Evolutionary conservation across 2,113 vertebrate genomes (phyloP).

Genomic region (Tor tambroides): DNA sequence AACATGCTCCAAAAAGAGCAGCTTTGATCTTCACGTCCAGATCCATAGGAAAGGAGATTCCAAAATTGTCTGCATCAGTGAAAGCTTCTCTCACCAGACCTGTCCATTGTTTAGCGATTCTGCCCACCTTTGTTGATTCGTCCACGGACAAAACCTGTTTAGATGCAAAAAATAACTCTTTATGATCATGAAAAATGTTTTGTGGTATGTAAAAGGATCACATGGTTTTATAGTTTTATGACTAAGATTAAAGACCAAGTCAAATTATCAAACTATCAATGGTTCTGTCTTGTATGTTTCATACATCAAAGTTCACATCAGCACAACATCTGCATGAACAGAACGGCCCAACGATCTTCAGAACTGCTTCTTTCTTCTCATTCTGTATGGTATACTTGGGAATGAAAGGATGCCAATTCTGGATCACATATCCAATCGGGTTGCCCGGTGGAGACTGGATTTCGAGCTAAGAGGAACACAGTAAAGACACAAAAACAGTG

Average conservation of each 20-base stretch:
- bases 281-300: not conserved
- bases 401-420: conserved; percentile 80
- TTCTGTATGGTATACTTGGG: conserved; percentile 83
- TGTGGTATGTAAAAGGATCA: not conserved
- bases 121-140: conserved; percentile 60
- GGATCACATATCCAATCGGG: conserved; percentile 79
- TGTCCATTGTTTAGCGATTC: conserved; percentile 70
- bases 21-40: conserved; percentile 79
- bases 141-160: conserved; percentile 64
- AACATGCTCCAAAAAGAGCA: conserved; percentile 74
- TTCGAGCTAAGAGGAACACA: conserved; percentile 75
- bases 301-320: conserved; percentile 83
- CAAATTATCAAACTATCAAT: not conserved
- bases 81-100: conserved; percentile 61
- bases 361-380: conserved; percentile 69
- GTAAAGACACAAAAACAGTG: not conserved
- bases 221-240: not conserved
- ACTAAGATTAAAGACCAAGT: not conserved
- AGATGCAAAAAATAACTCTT: not conserved
- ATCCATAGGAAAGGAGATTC: conserved; percentile 73
- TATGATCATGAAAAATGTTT: not conserved
- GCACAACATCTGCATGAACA: conserved; percentile 75
- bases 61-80: conserved; percentile 72
- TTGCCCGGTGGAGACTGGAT: conserved; percentile 81
- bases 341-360: conserved; percentile 80